Evolutionary conservation across 1,140 invertebrate species (phyloP).

Genomic region (Drosophila pseudoobscura): DNA sequence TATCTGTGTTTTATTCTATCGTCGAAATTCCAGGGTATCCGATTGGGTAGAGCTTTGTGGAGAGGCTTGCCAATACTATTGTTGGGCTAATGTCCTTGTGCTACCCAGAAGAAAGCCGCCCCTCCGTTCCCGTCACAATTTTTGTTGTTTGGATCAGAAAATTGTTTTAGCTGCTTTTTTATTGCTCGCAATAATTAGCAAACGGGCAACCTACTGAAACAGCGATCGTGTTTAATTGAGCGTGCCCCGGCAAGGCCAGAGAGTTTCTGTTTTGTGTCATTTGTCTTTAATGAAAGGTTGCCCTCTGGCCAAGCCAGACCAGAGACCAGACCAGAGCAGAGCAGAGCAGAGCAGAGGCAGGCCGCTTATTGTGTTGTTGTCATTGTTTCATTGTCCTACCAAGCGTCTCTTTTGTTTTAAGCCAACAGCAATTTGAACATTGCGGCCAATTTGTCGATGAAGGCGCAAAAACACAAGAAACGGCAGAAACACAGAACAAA

Average conservation of each 20-base stretch:
- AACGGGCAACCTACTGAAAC: constrained; percentile 48
- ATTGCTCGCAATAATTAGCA: constrained; percentile 59
- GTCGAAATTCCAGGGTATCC: no score
- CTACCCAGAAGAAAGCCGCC: background rate
- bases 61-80: no score
- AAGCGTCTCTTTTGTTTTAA: constrained; percentile 74
- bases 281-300: constrained; percentile 74
- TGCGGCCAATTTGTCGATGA: constrained; percentile 67
- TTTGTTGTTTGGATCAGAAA: background rate
- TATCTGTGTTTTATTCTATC: no score
- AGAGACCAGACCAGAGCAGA: no score
- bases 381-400: constrained; percentile 54
- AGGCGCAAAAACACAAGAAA: constrained; percentile 47
- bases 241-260: constrained; percentile 30
- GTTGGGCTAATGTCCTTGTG: no score
- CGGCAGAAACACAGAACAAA: constrained; percentile 18
- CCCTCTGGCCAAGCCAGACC: constrained; percentile 37
- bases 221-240: constrained; percentile 81
- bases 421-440: constrained; percentile 62
- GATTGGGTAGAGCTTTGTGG: no score
- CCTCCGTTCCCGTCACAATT: background rate
- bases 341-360: no score
- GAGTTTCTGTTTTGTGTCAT: constrained; percentile 64
- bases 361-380: constrained; percentile 13
- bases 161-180: constrained; percentile 10